Conservation (phyloP, 2,888 invertebrate genomes). For the Monoplex corrugatus region DNA sequence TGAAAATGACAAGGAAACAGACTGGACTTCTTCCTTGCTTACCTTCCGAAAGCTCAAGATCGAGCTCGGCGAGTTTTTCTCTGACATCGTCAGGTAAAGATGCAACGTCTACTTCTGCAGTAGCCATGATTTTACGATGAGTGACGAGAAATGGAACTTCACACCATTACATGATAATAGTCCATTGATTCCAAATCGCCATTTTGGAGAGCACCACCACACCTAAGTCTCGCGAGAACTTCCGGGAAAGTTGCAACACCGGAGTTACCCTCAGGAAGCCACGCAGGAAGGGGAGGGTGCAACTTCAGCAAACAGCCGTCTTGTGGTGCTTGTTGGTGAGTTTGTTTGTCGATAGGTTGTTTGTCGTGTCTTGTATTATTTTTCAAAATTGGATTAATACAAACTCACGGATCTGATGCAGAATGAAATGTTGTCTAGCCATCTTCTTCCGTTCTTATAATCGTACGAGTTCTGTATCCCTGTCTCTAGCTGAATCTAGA, state of each 20-base stretch:
- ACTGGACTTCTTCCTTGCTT: slow-evolving; percentile 20
- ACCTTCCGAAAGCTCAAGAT: slow-evolving; percentile 99
- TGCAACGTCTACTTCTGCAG: slow-evolving; percentile 70
- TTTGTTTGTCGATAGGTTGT: no score
- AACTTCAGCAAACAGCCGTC: neutral
- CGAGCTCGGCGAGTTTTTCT: slow-evolving; percentile 97
- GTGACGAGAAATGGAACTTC: slow-evolving; percentile 41
- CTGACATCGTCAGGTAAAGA: slow-evolving; percentile 94
- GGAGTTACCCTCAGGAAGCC: slow-evolving; percentile 3
- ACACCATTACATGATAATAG: slow-evolving; percentile 55
- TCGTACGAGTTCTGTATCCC: no score
- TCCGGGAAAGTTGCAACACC: slow-evolving; percentile 29
- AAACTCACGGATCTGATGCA: no score
- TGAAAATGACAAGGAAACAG: slow-evolving; percentile 48
- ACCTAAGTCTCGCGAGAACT: slow-evolving; percentile 77
- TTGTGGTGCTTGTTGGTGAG: neutral
- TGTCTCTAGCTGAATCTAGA: no score
- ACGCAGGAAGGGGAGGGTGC: neutral
- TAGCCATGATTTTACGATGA: slow-evolving; percentile 69
- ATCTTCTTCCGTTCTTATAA: no score
- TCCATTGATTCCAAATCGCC: slow-evolving; percentile 58
- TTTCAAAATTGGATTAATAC: no score
- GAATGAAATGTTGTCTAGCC: no score
- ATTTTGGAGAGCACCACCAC: slow-evolving; percentile 70
- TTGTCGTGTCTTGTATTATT: no score